phyloP scores from a whole-genome alignment of 2,888 invertebrate species.

The Blastobasis lacticolella region DNA sequence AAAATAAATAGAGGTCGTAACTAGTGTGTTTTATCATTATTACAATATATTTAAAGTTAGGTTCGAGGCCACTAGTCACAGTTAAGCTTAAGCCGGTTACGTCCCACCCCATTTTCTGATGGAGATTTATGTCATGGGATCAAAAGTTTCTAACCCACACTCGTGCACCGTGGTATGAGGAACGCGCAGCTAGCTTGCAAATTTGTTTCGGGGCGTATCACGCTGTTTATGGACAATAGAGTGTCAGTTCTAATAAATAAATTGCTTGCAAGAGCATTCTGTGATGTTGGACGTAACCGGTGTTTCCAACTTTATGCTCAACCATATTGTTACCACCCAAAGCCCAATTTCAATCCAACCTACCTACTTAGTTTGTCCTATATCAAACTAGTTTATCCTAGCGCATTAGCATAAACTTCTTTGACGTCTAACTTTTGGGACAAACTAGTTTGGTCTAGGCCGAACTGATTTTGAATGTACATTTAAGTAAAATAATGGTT shows the following conservation, averaged over 20 bases:
- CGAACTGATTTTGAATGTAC: too few relatives aligned
- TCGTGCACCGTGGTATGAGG: conserved; percentile 14
- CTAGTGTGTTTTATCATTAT: conserved; percentile 70
- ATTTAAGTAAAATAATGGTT: too few relatives aligned
- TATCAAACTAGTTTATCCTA: too few relatives aligned
- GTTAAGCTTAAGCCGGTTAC: conserved; percentile 74
- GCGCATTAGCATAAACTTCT: too few relatives aligned
- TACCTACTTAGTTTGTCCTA: too few relatives aligned
- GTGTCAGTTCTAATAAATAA: conserved; percentile 45
- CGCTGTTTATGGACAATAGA: conserved; percentile 42
- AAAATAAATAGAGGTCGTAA: conserved; percentile 60
- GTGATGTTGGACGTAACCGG: too few relatives aligned
- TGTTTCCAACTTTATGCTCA: too few relatives aligned
- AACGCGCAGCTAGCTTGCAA: conserved; percentile 31
- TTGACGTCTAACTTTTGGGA: too few relatives aligned
- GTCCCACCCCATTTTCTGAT: conserved; percentile 72
- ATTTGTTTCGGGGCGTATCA: conserved; percentile 37
- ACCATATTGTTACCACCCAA: too few relatives aligned
- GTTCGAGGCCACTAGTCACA: conserved; percentile 65
- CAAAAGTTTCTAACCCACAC: conserved; percentile 67
- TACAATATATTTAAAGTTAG: conserved; percentile 71
- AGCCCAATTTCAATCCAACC: too few relatives aligned
- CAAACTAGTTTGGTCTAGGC: too few relatives aligned
- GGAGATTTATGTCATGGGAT: conserved; percentile 73
- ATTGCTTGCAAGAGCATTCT: too few relatives aligned